A percentile compares a stretch with the other conserved stretches of the same genome.
Evolutionary conservation across 2,113 vertebrate genomes (phyloP).

Genomic region (Asarcornis scutulata): DNA sequence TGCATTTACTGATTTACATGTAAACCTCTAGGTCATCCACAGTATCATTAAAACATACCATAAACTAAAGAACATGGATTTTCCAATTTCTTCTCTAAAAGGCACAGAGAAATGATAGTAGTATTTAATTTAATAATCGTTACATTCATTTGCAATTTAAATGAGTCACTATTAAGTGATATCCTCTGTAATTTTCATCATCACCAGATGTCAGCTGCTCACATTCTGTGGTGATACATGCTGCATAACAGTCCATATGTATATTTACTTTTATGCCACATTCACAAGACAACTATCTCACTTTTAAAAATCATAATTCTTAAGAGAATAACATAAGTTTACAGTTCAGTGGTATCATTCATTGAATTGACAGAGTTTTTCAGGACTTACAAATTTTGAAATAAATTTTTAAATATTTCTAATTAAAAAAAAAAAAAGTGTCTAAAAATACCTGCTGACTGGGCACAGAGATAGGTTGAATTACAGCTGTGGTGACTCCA

Average conservation of each 20-base stretch:
- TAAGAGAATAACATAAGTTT: neutral
- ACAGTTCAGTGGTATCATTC: neutral
- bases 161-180: neutral
- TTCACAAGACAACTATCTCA: neutral
- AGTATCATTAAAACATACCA: neutral
- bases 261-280: neutral
- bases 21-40: neutral
- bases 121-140: neutral
- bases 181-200: neutral
- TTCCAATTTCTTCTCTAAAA: neutral
- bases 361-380: neutral
- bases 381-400: neutral
- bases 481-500: slow-evolving; percentile 88
- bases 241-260: neutral
- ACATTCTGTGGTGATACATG: neutral
- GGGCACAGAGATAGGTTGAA: slow-evolving; percentile 88
- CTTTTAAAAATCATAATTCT: neutral
- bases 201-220: neutral
- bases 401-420: neutral
- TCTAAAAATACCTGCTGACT: slow-evolving; percentile 76
- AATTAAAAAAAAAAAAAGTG: neutral
- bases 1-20: neutral
- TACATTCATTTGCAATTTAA: neutral
- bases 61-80: neutral
- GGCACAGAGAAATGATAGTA: neutral